Evolutionary conservation across 1,140 invertebrate species (phyloP).

Genomic region (Whitmania pigra): DNA sequence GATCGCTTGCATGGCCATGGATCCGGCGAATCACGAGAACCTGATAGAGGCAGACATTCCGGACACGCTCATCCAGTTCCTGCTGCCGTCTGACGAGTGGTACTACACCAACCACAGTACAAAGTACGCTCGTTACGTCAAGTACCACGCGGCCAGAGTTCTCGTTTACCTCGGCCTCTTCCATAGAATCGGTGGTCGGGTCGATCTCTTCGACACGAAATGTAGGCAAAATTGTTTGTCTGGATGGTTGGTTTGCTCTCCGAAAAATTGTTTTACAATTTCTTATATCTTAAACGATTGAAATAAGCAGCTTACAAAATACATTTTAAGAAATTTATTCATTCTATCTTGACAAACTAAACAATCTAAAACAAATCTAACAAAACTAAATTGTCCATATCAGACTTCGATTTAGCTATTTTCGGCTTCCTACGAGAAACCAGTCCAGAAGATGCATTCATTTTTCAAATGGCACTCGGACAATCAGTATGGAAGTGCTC

Average conservation of each 20-base stretch:
- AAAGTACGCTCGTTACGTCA: slow-evolving; percentile 57
- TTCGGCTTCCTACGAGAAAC: not conserved
- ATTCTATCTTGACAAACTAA: not conserved
- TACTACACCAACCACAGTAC: slow-evolving; percentile 63
- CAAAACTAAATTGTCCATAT: not conserved
- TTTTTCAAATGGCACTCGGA: slow-evolving; percentile 40
- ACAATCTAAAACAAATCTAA: too few species aligned
- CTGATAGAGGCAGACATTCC: slow-evolving; percentile 52
- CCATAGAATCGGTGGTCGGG: slow-evolving; percentile 45
- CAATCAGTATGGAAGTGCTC: slow-evolving; percentile 33
- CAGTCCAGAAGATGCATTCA: slow-evolving; percentile 39
- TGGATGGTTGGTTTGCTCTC: not conserved
- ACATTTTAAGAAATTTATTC: not conserved
- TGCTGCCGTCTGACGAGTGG: slow-evolving; percentile 60
- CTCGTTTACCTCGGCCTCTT: slow-evolving; percentile 52
- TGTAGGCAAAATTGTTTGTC: slow-evolving; percentile 28
- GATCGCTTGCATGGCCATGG: slow-evolving; percentile 52
- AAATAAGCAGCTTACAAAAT: not conserved
- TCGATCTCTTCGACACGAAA: slow-evolving; percentile 46
- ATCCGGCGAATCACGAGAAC: slow-evolving; percentile 47
- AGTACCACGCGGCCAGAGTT: slow-evolving; percentile 57
- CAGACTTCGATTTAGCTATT: slow-evolving; percentile 5
- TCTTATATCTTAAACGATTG: not conserved
- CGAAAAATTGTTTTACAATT: not conserved
- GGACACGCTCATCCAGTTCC: slow-evolving; percentile 54